phyloP scores from a whole-genome alignment of 2,113 vertebrate species.

The Malurus alboscapulatus region DNA sequence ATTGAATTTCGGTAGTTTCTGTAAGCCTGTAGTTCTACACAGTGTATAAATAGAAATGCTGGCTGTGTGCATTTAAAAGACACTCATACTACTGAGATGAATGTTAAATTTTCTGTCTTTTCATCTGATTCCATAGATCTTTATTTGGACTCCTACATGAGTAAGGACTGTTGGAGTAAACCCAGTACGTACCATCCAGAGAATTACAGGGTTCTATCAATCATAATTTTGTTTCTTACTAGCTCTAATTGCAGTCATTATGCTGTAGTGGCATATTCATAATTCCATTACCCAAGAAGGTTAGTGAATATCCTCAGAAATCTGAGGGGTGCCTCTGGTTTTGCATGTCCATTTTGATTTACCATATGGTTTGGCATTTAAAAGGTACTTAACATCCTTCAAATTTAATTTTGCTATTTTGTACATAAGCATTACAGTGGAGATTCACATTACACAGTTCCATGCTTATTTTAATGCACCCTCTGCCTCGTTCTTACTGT shows the following conservation, averaged over 20 bases:
- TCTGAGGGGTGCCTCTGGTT: background rate
- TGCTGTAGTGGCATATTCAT: background rate
- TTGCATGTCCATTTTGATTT: conserved; percentile 1
- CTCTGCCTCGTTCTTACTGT: background rate
- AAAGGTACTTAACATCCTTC: background rate
- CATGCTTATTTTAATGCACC: background rate
- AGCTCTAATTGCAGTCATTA: conserved; percentile 28
- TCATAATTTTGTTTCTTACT: background rate
- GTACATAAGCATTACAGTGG: background rate
- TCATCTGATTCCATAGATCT: background rate
- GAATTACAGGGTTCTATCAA: background rate
- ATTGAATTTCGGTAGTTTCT: background rate
- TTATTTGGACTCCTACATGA: background rate
- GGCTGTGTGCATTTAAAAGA: background rate
- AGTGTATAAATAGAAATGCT: background rate
- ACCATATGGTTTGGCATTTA: background rate
- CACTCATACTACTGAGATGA: background rate
- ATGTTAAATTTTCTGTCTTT: background rate
- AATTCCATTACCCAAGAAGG: background rate
- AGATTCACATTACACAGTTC: background rate
- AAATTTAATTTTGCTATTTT: background rate
- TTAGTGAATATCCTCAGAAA: conserved; percentile 24
- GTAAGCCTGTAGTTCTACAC: background rate
- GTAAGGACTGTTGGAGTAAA: background rate
- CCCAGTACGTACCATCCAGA: background rate